Percentiles rank a stretch among this genome's conserved stretches.
phyloP scores from a whole-genome alignment of 2,888 invertebrate genomes.

The Tachystola acroxantha region DNA sequence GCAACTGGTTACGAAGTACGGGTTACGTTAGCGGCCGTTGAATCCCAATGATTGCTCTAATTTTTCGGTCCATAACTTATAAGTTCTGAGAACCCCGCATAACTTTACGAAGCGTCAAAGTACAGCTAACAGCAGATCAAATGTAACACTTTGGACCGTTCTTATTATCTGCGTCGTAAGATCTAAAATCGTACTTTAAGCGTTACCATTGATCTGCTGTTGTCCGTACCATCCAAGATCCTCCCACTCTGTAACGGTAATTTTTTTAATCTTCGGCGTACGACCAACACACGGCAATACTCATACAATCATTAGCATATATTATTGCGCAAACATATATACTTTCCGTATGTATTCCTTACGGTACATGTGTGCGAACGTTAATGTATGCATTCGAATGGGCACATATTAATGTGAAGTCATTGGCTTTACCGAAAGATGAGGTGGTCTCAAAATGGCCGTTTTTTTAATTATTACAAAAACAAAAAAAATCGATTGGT shows the following conservation, averaged over 20 bases:
- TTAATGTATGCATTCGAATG: constrained; percentile 25
- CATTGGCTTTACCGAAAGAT: constrained; percentile 37
- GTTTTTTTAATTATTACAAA: no score
- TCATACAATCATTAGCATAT: constrained; percentile 38
- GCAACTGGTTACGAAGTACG: no score
- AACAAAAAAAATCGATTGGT: no score
- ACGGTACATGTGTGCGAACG: constrained; percentile 4
- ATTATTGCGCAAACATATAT: constrained; percentile 28
- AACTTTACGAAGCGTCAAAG: constrained; percentile 16
- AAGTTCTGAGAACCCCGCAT: constrained; percentile 24
- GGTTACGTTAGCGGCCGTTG: no score
- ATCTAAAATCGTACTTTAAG: no score
- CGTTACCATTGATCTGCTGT: no score
- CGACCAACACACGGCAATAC: constrained; percentile 24
- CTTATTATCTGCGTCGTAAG: no score
- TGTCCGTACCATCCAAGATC: constrained; percentile 4
- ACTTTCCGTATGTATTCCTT: constrained; percentile 15
- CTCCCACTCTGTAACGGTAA: constrained; percentile 20
- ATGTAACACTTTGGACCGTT: no score
- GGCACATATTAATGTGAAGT: constrained; percentile 22
- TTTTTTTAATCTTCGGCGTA: constrained; percentile 21
- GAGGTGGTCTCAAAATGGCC: constrained; percentile 32
- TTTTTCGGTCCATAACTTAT: constrained; percentile 3
- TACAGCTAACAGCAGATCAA: no score
- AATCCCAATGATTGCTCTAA: constrained; percentile 1